Conservation (phyloP, 2,888 invertebrate species). For the Aphodius granarius region DNA sequence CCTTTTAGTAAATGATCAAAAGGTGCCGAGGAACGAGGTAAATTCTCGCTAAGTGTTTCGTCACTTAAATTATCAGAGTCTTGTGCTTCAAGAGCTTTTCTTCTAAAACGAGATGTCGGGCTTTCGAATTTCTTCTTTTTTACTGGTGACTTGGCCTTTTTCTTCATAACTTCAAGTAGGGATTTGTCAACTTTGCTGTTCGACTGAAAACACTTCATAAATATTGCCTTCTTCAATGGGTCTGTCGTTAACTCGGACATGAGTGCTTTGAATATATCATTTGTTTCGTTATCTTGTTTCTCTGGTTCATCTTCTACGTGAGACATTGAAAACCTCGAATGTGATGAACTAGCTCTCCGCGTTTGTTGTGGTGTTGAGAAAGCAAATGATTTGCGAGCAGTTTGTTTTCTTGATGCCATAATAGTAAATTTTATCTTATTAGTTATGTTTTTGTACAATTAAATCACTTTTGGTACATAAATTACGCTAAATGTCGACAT, state of each 20-base stretch:
- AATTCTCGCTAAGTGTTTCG: not conserved
- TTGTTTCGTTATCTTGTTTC: constrained; percentile 1
- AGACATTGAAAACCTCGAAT: constrained; percentile 12
- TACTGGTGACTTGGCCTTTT: constrained; percentile 31
- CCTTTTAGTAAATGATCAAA: constrained; percentile 44
- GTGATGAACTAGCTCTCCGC: constrained; percentile 6
- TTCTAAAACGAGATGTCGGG: constrained; percentile 45
- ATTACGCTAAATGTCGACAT: no score
- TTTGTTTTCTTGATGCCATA: not conserved
- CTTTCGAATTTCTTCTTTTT: constrained; percentile 40
- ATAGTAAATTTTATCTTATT: not conserved
- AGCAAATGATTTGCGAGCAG: constrained; percentile 15
- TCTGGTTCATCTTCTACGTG: not conserved
- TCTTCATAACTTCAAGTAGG: constrained; percentile 29
- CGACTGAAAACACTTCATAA: constrained; percentile 41
- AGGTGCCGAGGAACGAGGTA: constrained; percentile 34
- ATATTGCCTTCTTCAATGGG: constrained; percentile 43
- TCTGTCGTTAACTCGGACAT: constrained; percentile 39
- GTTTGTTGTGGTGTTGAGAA: constrained; percentile 23
- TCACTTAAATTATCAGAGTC: constrained; percentile 25
- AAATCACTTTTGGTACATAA: not conserved
- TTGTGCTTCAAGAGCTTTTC: constrained; percentile 42
- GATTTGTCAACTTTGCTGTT: constrained; percentile 24
- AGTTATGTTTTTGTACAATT: not conserved
- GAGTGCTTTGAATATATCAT: constrained; percentile 18